phyloP scores from a whole-genome alignment of 1,140 invertebrate species.

The Diachasma alloeum region DNA sequence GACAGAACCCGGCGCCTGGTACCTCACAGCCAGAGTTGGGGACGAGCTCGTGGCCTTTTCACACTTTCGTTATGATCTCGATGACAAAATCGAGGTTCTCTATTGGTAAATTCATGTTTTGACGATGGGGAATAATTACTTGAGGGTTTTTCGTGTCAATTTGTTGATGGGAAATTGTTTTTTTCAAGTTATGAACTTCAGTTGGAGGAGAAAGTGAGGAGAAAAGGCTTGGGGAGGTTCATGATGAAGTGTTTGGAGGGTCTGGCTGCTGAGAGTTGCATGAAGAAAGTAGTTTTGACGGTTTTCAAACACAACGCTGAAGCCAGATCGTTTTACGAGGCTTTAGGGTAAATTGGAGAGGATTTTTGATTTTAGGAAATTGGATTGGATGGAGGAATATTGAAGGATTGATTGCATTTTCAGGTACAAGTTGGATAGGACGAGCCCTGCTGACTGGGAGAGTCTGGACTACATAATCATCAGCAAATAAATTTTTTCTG shows the following conservation, averaged over 20 bases:
- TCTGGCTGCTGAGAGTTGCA: conserved; percentile 75
- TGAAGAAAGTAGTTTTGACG: conserved; percentile 85
- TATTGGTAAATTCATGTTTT: conserved; percentile 71
- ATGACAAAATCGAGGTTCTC: conserved; percentile 77
- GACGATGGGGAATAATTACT: background rate
- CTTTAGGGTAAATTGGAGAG: conserved; percentile 68
- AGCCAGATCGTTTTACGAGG: conserved; percentile 76
- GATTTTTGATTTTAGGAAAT: conserved; percentile 18
- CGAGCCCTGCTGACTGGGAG: conserved; percentile 55
- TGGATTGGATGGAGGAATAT: background rate
- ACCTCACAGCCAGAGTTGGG: conserved; percentile 68
- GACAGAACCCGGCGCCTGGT: conserved; percentile 72
- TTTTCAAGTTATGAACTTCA: conserved; percentile 83
- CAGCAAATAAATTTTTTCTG: conserved; percentile 49
- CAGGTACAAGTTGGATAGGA: conserved; percentile 66
- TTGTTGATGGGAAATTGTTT: background rate
- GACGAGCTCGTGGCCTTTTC: conserved; percentile 72
- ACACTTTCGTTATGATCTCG: conserved; percentile 86
- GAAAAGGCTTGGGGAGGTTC: conserved; percentile 82
- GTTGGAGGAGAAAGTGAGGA: conserved; percentile 70
- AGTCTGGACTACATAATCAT: conserved; percentile 54
- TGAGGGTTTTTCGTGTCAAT: background rate
- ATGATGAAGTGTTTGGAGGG: conserved; percentile 80
- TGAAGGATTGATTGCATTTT: conserved; percentile 36
- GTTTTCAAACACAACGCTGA: conserved; percentile 78